These are phyloP conservation scores for Mormyrus proboscirostris DNA, from an alignment of 2,797 vertebrate species.

Conservation along the genomic window DNA sequence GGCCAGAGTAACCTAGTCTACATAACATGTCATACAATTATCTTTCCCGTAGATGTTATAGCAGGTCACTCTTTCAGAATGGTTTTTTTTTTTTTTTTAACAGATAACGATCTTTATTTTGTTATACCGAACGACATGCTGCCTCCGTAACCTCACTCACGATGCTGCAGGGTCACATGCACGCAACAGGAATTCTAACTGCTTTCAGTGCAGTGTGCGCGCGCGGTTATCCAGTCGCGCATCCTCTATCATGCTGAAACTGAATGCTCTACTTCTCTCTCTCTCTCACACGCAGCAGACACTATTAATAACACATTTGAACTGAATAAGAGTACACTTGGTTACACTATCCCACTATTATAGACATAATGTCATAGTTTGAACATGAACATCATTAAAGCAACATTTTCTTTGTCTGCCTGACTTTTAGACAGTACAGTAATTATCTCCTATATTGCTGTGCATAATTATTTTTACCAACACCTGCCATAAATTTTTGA, in stretches of 20 bases:
- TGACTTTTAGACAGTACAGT: background rate
- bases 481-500: background rate
- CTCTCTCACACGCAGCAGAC: background rate
- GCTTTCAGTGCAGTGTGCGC: background rate
- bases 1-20: background rate
- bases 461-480: background rate
- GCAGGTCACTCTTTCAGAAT: background rate
- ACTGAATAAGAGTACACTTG: background rate
- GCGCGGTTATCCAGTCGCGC: background rate
- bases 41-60: background rate
- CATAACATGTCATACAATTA: background rate
- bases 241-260: background rate
- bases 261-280: background rate
- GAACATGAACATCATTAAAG: background rate
- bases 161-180: background rate
- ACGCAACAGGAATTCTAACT: background rate
- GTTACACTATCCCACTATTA: background rate
- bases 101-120: background rate
- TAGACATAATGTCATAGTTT: background rate
- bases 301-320: background rate
- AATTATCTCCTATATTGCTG: background rate
- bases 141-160: background rate
- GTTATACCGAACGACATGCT: background rate
- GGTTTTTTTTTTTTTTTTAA: background rate
- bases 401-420: background rate